Base-by-base conservation (phyloP, 2,113 vertebrate genomes). In the Morphnarchus princeps region DNA sequence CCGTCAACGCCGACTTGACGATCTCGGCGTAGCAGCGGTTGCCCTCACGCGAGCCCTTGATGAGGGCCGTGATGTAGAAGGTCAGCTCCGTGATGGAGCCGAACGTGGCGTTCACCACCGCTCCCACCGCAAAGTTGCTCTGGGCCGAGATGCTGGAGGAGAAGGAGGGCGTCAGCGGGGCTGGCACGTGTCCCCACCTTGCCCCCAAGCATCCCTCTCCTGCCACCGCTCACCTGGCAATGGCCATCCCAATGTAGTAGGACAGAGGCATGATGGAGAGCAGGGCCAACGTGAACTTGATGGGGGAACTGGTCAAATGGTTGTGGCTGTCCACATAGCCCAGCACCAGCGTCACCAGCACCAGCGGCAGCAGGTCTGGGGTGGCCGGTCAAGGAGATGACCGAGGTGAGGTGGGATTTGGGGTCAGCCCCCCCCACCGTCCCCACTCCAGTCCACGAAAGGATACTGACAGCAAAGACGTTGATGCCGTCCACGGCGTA, bases 211-310 rank as follows among this genome's bases (percentile, higher is more conserved):
- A 9, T 67, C 38, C 25, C 16, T 24, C 16, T 25, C 3, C 13
- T 0, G 0, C 2, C 40, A 0, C 8, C 1, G 0, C 95, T 94
- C 97, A 99, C 99, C 99, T 99, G 93, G 99, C 99, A 7, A 99
- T 99, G 24, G 99, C 99, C 99, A 99, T 99, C 58, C 99, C 99
- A 2, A 99, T 99, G 91, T 98, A 99, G 95, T 99, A 99, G 52
- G 99, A 99, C 7, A 99, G 97, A 1, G 99, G 99, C 82, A 99
- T 99, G 89, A 99, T 99, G 83, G 99, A 99, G 54, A 96, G 90
- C 89, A 99, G 91, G 26, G 99, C 98, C 40, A 97, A 59, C 4
- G 97, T 94, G 95, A 99, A 99, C 96, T 98, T 99, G 5, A 97
- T 21, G 1, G 98, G 81, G 0, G 98, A 97, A 8, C 98, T 98